Conservation (phyloP, 2,797 vertebrate species). For the Bucorvus abyssinicus region DNA sequence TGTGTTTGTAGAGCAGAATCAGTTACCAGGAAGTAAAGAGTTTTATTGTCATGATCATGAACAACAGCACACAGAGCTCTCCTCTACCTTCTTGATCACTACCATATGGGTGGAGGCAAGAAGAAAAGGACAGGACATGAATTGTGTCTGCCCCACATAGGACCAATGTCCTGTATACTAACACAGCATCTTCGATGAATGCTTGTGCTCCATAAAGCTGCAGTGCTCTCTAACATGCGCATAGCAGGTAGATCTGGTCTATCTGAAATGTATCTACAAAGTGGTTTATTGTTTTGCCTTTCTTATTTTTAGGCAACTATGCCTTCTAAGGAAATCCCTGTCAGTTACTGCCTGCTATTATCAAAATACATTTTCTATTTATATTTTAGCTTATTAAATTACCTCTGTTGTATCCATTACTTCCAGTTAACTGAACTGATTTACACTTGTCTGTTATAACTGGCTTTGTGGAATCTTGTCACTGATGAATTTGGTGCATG, state of each 20-base stretch:
- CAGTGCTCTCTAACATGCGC: accelerated
- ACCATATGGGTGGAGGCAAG: not conserved
- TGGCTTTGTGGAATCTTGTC: not conserved
- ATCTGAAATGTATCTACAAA: not conserved
- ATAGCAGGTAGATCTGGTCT: not conserved
- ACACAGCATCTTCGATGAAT: not conserved
- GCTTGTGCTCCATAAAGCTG: not conserved
- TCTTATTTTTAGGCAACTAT: not conserved
- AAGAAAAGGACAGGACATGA: not conserved
- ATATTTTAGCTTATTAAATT: not conserved
- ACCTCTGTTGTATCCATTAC: not conserved
- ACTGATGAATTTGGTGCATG: not conserved
- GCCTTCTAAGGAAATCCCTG: not conserved
- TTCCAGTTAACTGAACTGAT: not conserved
- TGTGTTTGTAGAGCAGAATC: not conserved
- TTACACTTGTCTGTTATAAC: not conserved
- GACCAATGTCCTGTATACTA: not conserved
- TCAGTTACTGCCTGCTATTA: not conserved
- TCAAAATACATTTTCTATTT: not conserved
- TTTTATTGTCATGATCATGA: not conserved
- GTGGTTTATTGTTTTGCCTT: not conserved
- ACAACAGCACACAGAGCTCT: not conserved
- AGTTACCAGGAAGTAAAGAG: not conserved
- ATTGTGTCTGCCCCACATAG: not conserved
- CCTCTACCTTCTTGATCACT: not conserved